phyloP scores from a whole-genome alignment of 2,888 invertebrate species.

The Pristionchus entomophagus region DNA sequence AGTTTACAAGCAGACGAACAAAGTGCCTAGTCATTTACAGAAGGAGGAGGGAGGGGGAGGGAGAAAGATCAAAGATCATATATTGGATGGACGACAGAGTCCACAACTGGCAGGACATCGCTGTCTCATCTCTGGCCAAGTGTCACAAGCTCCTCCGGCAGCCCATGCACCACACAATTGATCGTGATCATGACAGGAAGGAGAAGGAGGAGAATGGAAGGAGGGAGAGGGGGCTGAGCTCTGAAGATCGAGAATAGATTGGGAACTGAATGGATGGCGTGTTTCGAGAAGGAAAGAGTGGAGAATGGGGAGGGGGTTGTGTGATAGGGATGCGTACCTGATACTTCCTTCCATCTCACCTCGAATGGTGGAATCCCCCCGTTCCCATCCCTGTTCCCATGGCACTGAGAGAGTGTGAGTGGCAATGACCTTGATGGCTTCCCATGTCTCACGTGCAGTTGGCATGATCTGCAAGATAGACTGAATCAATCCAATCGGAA shows the following conservation, averaged over 20 bases:
- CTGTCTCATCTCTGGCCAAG: constrained; percentile 72
- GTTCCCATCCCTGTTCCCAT: not conserved
- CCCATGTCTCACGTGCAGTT: constrained; percentile 75
- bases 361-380: constrained; percentile 30
- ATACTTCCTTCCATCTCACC: too few species aligned
- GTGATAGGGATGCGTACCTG: constrained; percentile 1
- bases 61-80: constrained; percentile 12
- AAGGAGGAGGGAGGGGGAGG: too few species aligned
- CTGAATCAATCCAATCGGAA: not conserved
- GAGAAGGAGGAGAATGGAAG: constrained; percentile 11
- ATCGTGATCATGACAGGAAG: constrained; percentile 69
- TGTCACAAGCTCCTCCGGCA: constrained; percentile 70
- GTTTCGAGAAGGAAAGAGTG: too few species aligned
- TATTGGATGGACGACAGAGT: constrained; percentile 57
- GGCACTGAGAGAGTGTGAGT: constrained; percentile 62
- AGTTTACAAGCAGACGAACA: not conserved
- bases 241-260: not conserved
- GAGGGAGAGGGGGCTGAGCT: not conserved
- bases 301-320: too few species aligned
- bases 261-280: too few species aligned
- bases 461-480: constrained; percentile 67
- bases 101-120: constrained; percentile 70
- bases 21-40: not conserved
- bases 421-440: constrained; percentile 74
- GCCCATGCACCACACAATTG: constrained; percentile 71